These are phyloP conservation scores for Acanthosepion esculentum DNA, from an alignment of 2,888 invertebrate genomes.

Conservation along the genomic window DNA sequence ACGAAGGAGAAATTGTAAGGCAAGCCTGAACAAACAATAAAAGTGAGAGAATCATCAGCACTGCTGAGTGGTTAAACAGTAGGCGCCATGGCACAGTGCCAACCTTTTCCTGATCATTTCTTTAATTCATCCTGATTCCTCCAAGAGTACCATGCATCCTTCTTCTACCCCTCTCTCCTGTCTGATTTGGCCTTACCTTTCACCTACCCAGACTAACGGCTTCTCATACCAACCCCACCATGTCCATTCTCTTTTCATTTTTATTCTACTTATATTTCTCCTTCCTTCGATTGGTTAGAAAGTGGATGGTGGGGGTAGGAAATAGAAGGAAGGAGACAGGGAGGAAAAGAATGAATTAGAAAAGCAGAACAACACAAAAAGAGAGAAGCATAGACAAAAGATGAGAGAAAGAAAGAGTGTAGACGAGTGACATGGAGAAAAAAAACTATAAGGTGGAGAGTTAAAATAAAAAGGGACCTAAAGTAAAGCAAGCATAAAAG, in stretches of 20 bases:
- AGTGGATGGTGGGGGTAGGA: neutral
- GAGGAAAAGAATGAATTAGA: neutral
- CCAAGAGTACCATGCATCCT: neutral
- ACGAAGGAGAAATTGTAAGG: too few relatives aligned
- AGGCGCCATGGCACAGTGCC: slow-evolving; percentile 20
- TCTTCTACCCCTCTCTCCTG: neutral
- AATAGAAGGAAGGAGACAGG: neutral
- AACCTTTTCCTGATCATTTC: slow-evolving; percentile 16
- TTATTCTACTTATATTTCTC: neutral
- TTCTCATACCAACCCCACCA: neutral
- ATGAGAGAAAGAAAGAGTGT: neutral
- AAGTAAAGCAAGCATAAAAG: neutral
- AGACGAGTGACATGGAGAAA: neutral
- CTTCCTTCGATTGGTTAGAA: neutral
- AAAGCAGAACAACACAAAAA: neutral
- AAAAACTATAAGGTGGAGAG: neutral
- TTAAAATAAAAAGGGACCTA: too few relatives aligned
- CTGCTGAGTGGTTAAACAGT: neutral
- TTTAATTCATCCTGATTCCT: neutral
- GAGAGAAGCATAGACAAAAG: neutral
- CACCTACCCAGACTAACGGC: neutral
- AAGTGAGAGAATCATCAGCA: neutral
- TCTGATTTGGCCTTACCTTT: neutral
- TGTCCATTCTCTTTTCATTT: neutral
- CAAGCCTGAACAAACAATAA: neutral